phyloP scores from a whole-genome alignment of 2,888 invertebrate species.

The Ichneumoninae sp. region DNA sequence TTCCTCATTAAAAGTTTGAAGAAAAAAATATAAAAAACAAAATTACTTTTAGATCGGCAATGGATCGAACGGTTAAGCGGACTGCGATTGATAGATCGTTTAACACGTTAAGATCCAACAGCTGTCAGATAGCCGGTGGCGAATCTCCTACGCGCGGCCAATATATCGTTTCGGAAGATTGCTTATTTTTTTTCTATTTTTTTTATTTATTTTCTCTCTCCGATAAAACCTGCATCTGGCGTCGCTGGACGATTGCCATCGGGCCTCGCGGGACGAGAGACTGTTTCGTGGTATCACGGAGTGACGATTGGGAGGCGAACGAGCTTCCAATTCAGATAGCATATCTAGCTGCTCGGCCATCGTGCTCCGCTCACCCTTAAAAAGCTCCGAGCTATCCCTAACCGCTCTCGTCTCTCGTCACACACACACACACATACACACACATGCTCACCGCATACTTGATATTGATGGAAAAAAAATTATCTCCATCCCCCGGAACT shows the following conservation, averaged over 20 bases:
- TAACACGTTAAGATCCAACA: background rate
- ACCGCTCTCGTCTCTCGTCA: background rate
- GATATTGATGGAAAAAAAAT: conserved; percentile 34
- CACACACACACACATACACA: background rate
- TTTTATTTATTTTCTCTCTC: background rate
- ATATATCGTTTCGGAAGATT: conserved; percentile 58
- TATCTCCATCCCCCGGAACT: conserved; percentile 10
- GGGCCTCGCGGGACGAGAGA: conserved; percentile 10
- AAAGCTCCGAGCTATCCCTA: background rate
- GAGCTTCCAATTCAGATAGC: conserved; percentile 29
- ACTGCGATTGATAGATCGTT: background rate
- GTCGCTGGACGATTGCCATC: conserved; percentile 18
- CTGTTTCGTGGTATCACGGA: conserved; percentile 15
- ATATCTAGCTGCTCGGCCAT: background rate
- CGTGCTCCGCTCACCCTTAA: background rate
- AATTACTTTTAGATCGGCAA: background rate
- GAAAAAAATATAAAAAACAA: background rate
- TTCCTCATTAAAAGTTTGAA: background rate
- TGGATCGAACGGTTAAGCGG: background rate
- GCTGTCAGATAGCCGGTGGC: background rate
- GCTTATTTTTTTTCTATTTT: conserved; percentile 24
- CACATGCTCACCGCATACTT: background rate
- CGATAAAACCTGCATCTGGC: background rate
- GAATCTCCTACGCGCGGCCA: background rate
- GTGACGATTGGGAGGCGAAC: conserved; percentile 24